Evolutionary conservation across 2,113 vertebrate species (phyloP), one percentile per base, ranked within the genome.

Genomic region (Petrocephalus zakoni): DNA sequence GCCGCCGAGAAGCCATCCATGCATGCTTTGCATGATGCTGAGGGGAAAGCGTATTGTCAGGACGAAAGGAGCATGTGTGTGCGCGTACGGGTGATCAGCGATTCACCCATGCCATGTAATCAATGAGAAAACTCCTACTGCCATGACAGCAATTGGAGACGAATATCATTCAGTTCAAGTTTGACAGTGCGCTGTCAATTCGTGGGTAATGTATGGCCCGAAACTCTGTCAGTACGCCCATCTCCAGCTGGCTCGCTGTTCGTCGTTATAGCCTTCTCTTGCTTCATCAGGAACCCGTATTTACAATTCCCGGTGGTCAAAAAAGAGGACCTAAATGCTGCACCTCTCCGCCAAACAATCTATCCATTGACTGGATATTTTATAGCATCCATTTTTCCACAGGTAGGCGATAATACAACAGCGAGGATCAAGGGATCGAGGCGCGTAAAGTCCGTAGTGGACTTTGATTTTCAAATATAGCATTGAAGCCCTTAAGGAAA

Each of bases 321-420:
- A 61, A 42, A 42, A 42, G 42, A 42, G 19, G 0, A 82, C 6
- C 22, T 46, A 88, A 88, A 83, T 52, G 88, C 53, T 75, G 87
- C 68, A 55, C 64, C 56, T 64, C 58, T 29, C 42, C 37, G 21
- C n/a, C 34, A 52, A 29, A 37, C 8, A 86, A 1, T 51, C 25
- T 52, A 61, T 25, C 88, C 82, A 37, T 52, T 52, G 0, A 37
- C n/a, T 15, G 58, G 42, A 64, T 46, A 68, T 89, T 68, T 8
- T 68, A 51, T 21, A 68, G 87, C 88, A 47, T 61, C 75, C 78
- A 61, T 88, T 85, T 25, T 25, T 85, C 53, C 29, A 89, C 37
- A 68, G 81, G 55, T 85, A 87, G 47, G 17, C 72, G 42, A 58
- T 22, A 85, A 51, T 61, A 47, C 10, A 88, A 85, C 81, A 49